Evolutionary conservation across 2,113 vertebrate genomes (phyloP).

Genomic region (Prietella phreatophila): DNA sequence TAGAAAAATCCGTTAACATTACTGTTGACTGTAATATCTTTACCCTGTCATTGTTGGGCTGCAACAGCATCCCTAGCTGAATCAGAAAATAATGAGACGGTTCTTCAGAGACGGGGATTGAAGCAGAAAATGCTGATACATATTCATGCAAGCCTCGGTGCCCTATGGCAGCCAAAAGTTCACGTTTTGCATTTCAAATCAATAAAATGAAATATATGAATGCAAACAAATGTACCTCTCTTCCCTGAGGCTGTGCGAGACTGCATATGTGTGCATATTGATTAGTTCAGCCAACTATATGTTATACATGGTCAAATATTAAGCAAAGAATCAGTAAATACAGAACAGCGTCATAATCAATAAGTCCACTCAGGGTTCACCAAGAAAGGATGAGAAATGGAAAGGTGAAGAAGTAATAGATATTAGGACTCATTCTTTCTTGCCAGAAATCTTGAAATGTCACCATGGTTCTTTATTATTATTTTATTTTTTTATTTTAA

Average conservation of each 20-base stretch:
- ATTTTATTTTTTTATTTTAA: too few species aligned
- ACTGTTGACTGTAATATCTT: slow-evolving; percentile 18
- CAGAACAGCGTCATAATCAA: not conserved
- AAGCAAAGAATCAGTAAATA: slow-evolving; percentile 4
- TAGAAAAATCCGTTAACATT: slow-evolving; percentile 10
- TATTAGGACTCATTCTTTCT: not conserved
- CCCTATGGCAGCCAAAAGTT: slow-evolving; percentile 20
- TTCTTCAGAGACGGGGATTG: not conserved
- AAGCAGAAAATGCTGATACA: slow-evolving; percentile 17
- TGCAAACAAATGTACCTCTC: slow-evolving; percentile 28
- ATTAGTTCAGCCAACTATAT: not conserved
- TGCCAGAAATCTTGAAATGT: not conserved
- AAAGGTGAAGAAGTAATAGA: slow-evolving; percentile 8
- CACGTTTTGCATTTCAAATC: slow-evolving; percentile 46
- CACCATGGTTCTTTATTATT: not conserved
- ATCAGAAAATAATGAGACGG: slow-evolving; percentile 28
- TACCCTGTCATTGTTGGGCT: not conserved
- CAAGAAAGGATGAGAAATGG: not conserved
- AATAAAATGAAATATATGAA: slow-evolving; percentile 9
- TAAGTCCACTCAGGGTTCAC: not conserved
- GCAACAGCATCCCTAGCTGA: not conserved
- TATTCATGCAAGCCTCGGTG: slow-evolving; percentile 30
- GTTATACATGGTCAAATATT: not conserved
- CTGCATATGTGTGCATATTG: not conserved
- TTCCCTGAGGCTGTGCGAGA: not conserved